Evolutionary conservation across 2,888 invertebrate genomes (phyloP).

Genomic region (Drosophila sordidula): DNA sequence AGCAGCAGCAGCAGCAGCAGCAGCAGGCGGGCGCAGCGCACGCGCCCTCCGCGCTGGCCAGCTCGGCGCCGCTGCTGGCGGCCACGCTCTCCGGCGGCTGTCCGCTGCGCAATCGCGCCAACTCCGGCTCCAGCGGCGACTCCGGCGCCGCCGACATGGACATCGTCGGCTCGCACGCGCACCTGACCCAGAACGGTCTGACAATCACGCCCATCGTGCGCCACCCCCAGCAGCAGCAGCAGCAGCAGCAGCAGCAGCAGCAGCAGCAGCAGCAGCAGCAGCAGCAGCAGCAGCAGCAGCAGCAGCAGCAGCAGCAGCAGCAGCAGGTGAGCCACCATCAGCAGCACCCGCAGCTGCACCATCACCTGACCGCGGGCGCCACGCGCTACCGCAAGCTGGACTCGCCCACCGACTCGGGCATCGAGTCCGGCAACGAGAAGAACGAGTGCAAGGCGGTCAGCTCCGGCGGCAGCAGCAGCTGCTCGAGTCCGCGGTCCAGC

Average conservation of each 20-base stretch:
- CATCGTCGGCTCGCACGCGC: conserved; percentile 88
- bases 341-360: conserved; percentile 73
- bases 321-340: conserved; percentile 62
- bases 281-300: conserved; percentile 54
- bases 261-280: conserved; percentile 58
- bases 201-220: conserved; percentile 89
- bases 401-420: conserved; percentile 96
- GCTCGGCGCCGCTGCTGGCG: conserved; percentile 90
- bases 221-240: conserved; percentile 47
- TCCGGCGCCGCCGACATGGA: conserved; percentile 89
- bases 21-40: background rate
- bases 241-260: conserved; percentile 72
- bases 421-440: conserved; percentile 96
- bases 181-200: conserved; percentile 90
- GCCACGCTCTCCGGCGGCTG: conserved; percentile 90
- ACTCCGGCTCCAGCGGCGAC: conserved; percentile 92
- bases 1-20: conserved; percentile 82
- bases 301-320: conserved; percentile 65
- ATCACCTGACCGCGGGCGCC: conserved; percentile 78
- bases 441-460: conserved; percentile 92
- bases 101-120: conserved; percentile 91
- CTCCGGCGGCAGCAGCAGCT: conserved; percentile 90
- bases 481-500: conserved; percentile 94
- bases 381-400: conserved; percentile 92
- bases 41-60: conserved; percentile 87